Percentiles rank a stretch among this genome's conserved stretches.
phyloP scores from a whole-genome alignment of 2,888 invertebrate genomes.

The Iphiclides podalirius region DNA sequence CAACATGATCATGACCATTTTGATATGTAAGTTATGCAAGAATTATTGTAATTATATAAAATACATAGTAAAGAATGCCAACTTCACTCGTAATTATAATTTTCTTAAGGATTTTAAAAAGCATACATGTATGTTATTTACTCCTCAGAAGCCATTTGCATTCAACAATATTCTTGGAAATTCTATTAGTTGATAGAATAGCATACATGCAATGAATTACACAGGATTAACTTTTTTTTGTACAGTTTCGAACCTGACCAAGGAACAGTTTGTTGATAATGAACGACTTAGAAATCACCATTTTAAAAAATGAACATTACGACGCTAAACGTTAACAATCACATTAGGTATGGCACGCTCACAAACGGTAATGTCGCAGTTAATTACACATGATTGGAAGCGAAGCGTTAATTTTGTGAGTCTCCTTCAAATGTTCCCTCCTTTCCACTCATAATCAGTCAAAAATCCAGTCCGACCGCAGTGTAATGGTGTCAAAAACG shows the following conservation, averaged over 20 bases:
- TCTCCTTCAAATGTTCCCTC: constrained; percentile 13
- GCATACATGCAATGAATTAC: constrained; percentile 6
- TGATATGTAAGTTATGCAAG: too few species aligned
- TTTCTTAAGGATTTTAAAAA: too few species aligned
- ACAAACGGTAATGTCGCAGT: constrained; percentile 44
- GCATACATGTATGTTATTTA: too few species aligned
- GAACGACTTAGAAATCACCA: constrained; percentile 1
- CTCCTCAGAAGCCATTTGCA: too few species aligned
- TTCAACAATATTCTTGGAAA: background rate
- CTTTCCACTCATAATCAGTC: background rate
- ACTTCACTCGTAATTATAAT: too few species aligned
- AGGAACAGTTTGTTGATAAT: background rate
- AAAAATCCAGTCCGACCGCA: constrained; percentile 1
- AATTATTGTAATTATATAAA: too few species aligned
- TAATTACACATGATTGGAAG: constrained; percentile 54
- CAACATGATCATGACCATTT: too few species aligned
- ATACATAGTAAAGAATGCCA: too few species aligned
- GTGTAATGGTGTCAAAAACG: constrained; percentile 4
- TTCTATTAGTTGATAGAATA: background rate
- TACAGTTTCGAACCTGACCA: background rate
- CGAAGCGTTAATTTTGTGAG: constrained; percentile 63
- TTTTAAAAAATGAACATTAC: background rate
- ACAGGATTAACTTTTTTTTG: background rate
- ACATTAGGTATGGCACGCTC: constrained; percentile 67
- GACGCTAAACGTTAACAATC: constrained; percentile 20